Conservation (phyloP, 1,140 invertebrate genomes). For the Cataglyphis hispanica region DNA sequence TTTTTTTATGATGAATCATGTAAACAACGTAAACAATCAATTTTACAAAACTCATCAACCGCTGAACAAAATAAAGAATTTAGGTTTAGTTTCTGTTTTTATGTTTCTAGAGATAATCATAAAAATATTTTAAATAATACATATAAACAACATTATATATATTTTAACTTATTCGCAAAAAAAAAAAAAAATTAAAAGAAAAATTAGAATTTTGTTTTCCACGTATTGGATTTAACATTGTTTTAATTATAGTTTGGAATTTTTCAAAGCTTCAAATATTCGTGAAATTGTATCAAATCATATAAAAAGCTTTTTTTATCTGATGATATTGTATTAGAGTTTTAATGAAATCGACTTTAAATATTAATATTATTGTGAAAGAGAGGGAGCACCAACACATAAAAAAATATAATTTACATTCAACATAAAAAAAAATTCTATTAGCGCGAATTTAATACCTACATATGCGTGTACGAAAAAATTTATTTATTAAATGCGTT, state of each 20-base stretch:
- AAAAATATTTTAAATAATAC: neutral
- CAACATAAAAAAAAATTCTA: slow-evolving; percentile 31
- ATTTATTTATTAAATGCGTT: slow-evolving; percentile 49
- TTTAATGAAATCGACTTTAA: neutral
- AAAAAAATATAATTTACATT: slow-evolving; percentile 10
- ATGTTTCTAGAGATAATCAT: neutral
- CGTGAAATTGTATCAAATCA: neutral
- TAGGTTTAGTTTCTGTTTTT: neutral
- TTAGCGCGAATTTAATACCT: slow-evolving; percentile 28
- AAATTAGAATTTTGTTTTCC: too few relatives aligned
- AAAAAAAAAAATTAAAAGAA: too few relatives aligned
- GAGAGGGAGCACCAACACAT: too few relatives aligned
- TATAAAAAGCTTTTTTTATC: slow-evolving; percentile 6
- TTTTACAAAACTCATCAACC: neutral
- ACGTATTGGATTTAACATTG: neutral
- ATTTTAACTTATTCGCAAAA: neutral
- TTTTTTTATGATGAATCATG: slow-evolving; percentile 17
- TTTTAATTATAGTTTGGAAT: neutral
- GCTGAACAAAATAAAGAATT: neutral
- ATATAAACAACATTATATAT: neutral
- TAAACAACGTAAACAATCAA: too few relatives aligned
- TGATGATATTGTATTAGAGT: neutral
- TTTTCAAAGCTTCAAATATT: neutral
- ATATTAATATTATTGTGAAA: neutral
- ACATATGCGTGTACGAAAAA: neutral